A percentile compares a stretch with the other conserved stretches of the same genome.
Evolutionary conservation across 2,113 vertebrate species (phyloP).

Genomic region (Hypomesus transpacificus): DNA sequence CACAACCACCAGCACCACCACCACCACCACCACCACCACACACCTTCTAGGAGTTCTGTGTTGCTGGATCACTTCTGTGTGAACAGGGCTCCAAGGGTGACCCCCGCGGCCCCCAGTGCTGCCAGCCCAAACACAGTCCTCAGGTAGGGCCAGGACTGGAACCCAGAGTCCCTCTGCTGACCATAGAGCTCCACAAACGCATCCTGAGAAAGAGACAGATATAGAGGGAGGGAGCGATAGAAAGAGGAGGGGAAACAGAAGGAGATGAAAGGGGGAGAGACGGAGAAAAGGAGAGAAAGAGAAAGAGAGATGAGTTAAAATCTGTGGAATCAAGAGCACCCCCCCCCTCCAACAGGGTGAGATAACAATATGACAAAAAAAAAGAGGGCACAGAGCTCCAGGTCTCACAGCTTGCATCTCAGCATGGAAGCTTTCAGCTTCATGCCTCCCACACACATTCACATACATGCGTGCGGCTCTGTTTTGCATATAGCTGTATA

Average conservation of each 20-base stretch:
- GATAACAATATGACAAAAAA: background rate
- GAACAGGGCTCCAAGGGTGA: constrained; percentile 85
- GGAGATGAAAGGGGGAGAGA: background rate
- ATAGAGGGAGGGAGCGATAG: constrained; percentile 1
- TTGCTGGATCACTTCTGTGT: constrained; percentile 78
- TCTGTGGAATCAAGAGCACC: background rate
- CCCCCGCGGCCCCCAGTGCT: constrained; percentile 84
- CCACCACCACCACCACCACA: no score
- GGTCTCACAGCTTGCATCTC: background rate
- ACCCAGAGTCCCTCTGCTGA: constrained; percentile 71
- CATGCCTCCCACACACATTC: background rate
- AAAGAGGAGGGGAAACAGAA: constrained; percentile 1
- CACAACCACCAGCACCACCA: no score
- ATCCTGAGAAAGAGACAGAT: constrained; percentile 68
- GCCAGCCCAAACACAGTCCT: constrained; percentile 86
- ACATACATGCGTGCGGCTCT: background rate
- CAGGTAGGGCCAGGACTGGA: constrained; percentile 83
- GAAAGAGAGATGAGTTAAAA: background rate
- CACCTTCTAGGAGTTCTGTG: background rate
- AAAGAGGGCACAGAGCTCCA: background rate
- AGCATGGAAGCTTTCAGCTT: background rate
- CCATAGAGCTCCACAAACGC: constrained; percentile 88
- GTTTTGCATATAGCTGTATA: background rate
- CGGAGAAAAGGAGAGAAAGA: background rate
- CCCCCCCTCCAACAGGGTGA: background rate